phyloP scores from a whole-genome alignment of 2,797 vertebrate genomes.

The Anas georgica region DNA sequence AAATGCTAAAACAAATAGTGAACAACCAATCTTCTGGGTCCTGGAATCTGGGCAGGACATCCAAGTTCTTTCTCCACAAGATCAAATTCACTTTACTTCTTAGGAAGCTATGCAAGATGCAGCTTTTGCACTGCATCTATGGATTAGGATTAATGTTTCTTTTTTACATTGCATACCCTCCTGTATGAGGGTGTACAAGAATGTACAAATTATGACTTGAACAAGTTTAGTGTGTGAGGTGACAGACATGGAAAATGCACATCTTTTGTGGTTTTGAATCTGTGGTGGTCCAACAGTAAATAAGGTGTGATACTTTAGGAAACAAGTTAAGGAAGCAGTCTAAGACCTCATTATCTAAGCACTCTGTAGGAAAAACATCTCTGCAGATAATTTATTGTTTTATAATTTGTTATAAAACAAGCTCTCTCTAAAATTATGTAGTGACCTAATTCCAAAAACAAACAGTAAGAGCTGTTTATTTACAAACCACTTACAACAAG shows the following conservation, averaged over 20 bases:
- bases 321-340: background rate
- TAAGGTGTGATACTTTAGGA: background rate
- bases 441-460: background rate
- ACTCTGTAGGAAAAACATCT: background rate
- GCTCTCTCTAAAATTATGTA: background rate
- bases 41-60: background rate
- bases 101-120: background rate
- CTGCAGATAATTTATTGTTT: background rate
- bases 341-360: background rate
- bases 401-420: background rate
- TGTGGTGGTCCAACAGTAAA: background rate
- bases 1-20: background rate
- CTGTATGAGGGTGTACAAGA: background rate
- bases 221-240: background rate
- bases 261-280: background rate
- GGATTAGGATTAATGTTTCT: too few species aligned
- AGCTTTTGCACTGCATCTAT: background rate
- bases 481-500: background rate
- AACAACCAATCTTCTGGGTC: background rate
- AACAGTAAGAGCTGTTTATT: constrained; percentile 10
- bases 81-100: background rate
- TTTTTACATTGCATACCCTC: background rate
- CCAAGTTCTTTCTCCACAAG: background rate
- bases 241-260: rapidly evolving
- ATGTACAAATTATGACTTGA: background rate